Conservation (phyloP, 2,113 vertebrate genomes). For the Pyrgilauda ruficollis region DNA sequence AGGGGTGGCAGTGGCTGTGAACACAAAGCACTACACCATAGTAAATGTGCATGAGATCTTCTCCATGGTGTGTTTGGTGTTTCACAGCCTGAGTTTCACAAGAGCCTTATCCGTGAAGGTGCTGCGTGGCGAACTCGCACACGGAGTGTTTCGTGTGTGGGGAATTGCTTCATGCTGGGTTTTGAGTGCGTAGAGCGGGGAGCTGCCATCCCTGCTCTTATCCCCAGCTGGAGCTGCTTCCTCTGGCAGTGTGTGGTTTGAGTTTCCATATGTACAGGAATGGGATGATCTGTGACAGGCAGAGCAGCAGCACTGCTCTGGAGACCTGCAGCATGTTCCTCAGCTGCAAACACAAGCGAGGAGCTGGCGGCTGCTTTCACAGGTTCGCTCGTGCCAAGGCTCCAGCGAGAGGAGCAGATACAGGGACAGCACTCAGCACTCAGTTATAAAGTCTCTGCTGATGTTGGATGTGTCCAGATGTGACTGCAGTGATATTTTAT, state of each 20-base stretch:
- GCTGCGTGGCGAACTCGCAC: rapidly evolving
- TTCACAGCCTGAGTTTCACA: neutral
- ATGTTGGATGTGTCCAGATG: neutral
- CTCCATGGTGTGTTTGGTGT: neutral
- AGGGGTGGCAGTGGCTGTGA: neutral
- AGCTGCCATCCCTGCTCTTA: neutral
- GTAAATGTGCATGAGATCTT: neutral
- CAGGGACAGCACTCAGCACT: neutral
- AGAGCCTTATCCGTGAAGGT: rapidly evolving
- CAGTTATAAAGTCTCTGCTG: neutral
- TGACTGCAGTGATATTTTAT: neutral
- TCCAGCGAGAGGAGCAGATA: neutral
- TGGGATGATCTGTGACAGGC: neutral
- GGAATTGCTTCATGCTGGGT: neutral
- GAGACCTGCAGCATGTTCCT: neutral
- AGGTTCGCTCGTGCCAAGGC: neutral
- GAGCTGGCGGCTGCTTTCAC: neutral
- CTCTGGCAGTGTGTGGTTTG: neutral
- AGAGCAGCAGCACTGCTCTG: neutral
- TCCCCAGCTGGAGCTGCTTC: neutral
- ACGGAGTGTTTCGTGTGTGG: rapidly evolving
- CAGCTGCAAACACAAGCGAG: neutral
- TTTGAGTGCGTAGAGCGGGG: neutral
- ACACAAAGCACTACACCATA: rapidly evolving
- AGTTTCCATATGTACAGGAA: neutral